phyloP scores from a whole-genome alignment of 2,888 invertebrate genomes.

The Magallana nippona region DNA sequence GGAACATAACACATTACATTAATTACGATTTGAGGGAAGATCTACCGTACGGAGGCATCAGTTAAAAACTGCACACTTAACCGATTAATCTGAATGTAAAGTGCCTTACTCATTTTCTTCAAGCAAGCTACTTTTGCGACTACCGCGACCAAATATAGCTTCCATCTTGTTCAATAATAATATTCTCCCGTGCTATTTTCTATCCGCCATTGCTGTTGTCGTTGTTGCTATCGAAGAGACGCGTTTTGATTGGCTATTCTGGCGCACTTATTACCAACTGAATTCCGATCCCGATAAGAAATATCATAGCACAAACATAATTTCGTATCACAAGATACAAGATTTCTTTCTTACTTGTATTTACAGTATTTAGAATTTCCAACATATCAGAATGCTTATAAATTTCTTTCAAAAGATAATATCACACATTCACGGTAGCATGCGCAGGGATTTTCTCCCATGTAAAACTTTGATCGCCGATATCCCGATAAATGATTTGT shows the following conservation, averaged over 20 bases:
- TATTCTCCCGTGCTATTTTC: background rate
- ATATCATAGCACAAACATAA: background rate
- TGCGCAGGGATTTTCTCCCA: too few species aligned
- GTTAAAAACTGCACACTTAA: background rate
- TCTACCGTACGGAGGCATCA: too few species aligned
- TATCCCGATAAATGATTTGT: too few species aligned
- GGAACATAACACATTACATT: too few species aligned
- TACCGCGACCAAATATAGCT: slow-evolving; percentile 41
- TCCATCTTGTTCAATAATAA: slow-evolving; percentile 35
- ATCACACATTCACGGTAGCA: too few species aligned
- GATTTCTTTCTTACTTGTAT: too few species aligned
- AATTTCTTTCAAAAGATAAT: too few species aligned
- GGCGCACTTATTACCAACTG: background rate
- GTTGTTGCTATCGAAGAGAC: slow-evolving; percentile 52
- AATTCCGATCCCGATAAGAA: slow-evolving; percentile 17
- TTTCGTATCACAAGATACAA: too few species aligned
- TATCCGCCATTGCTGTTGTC: slow-evolving; percentile 51
- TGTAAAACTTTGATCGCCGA: too few species aligned
- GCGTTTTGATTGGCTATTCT: background rate
- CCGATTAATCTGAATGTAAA: background rate
- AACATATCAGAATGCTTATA: too few species aligned
- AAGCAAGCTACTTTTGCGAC: slow-evolving; percentile 42
- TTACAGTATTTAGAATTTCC: too few species aligned
- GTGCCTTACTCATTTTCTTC: slow-evolving; percentile 48
- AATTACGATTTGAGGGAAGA: too few species aligned